A percentile compares a stretch with the other conserved stretches of the same genome.
phyloP scores from a whole-genome alignment of 1,140 invertebrate species.

The Meloidogyne exigua region DNA sequence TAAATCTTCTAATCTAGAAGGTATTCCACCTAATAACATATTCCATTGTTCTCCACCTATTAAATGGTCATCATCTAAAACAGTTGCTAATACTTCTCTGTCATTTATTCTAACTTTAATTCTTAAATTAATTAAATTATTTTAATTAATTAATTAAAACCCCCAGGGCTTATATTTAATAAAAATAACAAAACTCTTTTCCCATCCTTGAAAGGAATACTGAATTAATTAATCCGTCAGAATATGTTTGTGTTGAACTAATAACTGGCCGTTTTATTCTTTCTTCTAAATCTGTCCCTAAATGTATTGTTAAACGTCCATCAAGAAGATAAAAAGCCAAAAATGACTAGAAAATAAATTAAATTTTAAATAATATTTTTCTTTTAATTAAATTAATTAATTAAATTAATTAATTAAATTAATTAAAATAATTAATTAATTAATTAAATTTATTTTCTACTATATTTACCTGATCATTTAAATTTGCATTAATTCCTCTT shows the following conservation, averaged over 20 bases:
- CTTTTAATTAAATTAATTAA: no score
- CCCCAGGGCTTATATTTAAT: no score
- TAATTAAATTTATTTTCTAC: no score
- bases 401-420: no score
- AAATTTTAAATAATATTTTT: background rate
- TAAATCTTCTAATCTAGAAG: conserved; percentile 24
- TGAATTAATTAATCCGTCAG: conserved; percentile 57
- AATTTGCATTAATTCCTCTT: background rate
- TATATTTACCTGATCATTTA: background rate
- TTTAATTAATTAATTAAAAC: background rate
- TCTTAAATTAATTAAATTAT: conserved; percentile 20
- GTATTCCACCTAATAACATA: conserved; percentile 45
- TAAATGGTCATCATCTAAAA: conserved; percentile 47
- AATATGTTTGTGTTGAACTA: conserved; percentile 51
- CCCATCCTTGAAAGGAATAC: conserved; percentile 55
- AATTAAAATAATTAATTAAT: no score
- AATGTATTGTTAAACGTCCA: conserved; percentile 53
- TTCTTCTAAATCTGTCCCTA: conserved; percentile 50
- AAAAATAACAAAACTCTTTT: conserved; percentile 35
- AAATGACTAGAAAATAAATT: conserved; percentile 33
- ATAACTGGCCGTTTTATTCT: conserved; percentile 50
- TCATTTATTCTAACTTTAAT: conserved; percentile 57
- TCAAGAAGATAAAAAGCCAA: conserved; percentile 59
- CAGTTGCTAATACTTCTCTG: conserved; percentile 47
- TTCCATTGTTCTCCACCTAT: conserved; percentile 40